A percentile compares a stretch with the other conserved stretches of the same genome.
phyloP scores from a whole-genome alignment of 2,113 vertebrate genomes.

The Lophius piscatorius region DNA sequence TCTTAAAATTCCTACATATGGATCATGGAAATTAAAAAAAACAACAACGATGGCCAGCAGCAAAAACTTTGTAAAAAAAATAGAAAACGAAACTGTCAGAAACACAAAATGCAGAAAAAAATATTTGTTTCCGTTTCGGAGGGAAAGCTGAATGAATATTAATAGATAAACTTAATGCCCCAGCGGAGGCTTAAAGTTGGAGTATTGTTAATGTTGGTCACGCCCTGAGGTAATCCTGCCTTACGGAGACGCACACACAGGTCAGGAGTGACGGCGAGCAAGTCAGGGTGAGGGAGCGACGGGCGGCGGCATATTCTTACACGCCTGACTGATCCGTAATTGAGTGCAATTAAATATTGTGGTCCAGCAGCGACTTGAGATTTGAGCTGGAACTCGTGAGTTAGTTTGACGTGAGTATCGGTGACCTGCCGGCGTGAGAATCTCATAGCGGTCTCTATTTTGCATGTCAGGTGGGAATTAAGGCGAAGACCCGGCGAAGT shows the following conservation, averaged over 20 bases:
- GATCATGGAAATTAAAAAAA: too few species aligned
- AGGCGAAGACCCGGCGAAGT: conserved; percentile 13
- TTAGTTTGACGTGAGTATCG: conserved; percentile 39
- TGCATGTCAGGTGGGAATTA: conserved; percentile 12
- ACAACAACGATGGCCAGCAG: too few species aligned
- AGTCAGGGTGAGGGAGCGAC: conserved; percentile 27
- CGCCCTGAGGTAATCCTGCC: not conserved
- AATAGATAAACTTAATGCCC: not conserved
- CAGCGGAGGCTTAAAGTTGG: not conserved
- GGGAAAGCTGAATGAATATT: not conserved
- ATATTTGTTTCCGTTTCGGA: too few species aligned
- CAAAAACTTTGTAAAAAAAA: too few species aligned
- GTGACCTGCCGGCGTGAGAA: conserved; percentile 33
- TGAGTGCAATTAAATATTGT: conserved; percentile 28
- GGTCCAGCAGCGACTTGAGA: conserved; percentile 27
- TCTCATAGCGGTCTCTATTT: conserved; percentile 28
- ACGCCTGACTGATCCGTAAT: conserved; percentile 34
- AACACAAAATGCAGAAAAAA: too few species aligned
- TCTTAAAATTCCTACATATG: too few species aligned
- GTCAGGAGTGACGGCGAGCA: conserved; percentile 12
- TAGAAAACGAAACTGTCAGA: too few species aligned
- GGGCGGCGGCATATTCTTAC: conserved; percentile 16
- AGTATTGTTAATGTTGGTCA: not conserved
- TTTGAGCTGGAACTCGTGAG: conserved; percentile 32
- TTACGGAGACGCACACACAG: conserved; percentile 5